Percentiles rank a stretch among this genome's conserved stretches.
phyloP scores from a whole-genome alignment of 2,113 vertebrate species.

The crab-eating macaque (Macaca fascicularis) region T2T-MFA8v1.1 NC_088375.1:77697001-77697500 shows the following conservation, averaged over 20 bases:
- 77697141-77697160: neutral
- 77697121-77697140: neutral
- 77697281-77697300: neutral
- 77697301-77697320: neutral
- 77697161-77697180: neutral
- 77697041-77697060: fast-evolving
- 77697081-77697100: neutral
- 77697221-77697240: neutral
- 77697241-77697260: neutral
- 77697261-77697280: neutral
- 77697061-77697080: neutral
- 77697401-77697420: neutral
- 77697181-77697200: neutral
- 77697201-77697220: neutral
- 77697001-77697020: fast-evolving
- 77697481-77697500: neutral
- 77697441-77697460: neutral
- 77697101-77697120: neutral
- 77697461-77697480: neutral
- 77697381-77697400: neutral
- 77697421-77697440: neutral
- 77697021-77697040: neutral
- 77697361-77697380: neutral
- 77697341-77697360: neutral
- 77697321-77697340: neutral